Evolutionary conservation across 2,797 vertebrate genomes (phyloP).

Genomic region (Megaceryle alcyon): DNA sequence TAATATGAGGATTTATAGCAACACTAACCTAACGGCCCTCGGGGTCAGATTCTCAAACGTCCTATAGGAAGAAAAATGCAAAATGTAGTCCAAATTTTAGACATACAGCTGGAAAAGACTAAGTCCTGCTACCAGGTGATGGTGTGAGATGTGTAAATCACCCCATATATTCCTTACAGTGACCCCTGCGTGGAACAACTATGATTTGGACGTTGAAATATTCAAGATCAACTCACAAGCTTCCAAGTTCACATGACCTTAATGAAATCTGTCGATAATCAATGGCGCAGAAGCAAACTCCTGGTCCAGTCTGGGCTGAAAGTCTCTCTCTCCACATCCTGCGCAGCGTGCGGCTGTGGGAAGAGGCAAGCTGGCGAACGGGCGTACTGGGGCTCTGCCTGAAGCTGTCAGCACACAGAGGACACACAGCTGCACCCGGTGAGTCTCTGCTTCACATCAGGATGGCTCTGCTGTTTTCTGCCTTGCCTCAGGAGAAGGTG

Average conservation of each 20-base stretch:
- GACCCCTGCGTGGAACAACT: background rate
- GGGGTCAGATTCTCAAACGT: background rate
- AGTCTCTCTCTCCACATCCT: background rate
- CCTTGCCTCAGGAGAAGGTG: background rate
- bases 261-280: background rate
- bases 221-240: background rate
- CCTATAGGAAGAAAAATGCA: background rate
- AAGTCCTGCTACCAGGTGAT: background rate
- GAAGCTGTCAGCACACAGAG: background rate
- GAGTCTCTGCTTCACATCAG: background rate
- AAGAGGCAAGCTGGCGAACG: background rate
- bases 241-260: background rate
- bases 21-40: background rate
- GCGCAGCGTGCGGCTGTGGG: background rate
- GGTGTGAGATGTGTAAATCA: background rate
- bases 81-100: background rate
- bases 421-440: background rate
- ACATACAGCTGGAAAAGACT: background rate
- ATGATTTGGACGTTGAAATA: background rate
- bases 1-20: background rate
- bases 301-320: background rate
- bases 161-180: rapidly evolving
- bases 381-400: background rate
- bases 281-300: background rate
- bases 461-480: background rate